A percentile compares a stretch with the other conserved stretches of the same genome.
Conservation (phyloP, 2,888 invertebrate genomes). For the Drosophila austrosaltans region DNA sequence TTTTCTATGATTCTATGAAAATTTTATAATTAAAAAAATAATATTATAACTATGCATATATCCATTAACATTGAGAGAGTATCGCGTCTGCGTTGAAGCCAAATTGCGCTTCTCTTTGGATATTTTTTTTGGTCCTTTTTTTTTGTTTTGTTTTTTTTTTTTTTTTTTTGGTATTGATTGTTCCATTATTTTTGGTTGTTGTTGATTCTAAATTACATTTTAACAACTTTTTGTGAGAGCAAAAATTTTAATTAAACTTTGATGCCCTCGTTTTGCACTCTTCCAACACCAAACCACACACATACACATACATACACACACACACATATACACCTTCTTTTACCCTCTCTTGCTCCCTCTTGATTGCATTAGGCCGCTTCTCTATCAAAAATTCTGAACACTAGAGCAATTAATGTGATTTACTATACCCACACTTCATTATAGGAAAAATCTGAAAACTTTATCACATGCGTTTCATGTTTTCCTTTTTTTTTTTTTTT, state of each 20-base stretch:
- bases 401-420: constrained; percentile 74
- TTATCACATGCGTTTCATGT: constrained; percentile 12
- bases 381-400: constrained; percentile 54
- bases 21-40: no score
- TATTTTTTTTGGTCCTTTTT: not conserved
- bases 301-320: not conserved
- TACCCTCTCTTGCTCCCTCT: not conserved
- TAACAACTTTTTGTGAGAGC: constrained; percentile 51
- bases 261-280: constrained; percentile 39
- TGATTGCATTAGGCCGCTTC: constrained; percentile 39
- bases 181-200: constrained; percentile 34
- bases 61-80: no score
- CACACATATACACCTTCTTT: not conserved
- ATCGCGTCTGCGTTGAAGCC: no score
- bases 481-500: not conserved
- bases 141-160: not conserved
- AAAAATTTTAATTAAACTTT: constrained; percentile 67
- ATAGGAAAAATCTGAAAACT: constrained; percentile 25
- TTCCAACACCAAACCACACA: not conserved
- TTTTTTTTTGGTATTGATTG: constrained; percentile 6
- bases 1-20: no score
- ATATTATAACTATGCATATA: no score
- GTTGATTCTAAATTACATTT: constrained; percentile 69
- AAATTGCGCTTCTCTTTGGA: no score
- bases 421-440: constrained; percentile 68